Percentiles rank a stretch among this genome's conserved stretches.
Conservation (phyloP, 1,140 invertebrate genomes). For the Drosophila aff. region DNA sequence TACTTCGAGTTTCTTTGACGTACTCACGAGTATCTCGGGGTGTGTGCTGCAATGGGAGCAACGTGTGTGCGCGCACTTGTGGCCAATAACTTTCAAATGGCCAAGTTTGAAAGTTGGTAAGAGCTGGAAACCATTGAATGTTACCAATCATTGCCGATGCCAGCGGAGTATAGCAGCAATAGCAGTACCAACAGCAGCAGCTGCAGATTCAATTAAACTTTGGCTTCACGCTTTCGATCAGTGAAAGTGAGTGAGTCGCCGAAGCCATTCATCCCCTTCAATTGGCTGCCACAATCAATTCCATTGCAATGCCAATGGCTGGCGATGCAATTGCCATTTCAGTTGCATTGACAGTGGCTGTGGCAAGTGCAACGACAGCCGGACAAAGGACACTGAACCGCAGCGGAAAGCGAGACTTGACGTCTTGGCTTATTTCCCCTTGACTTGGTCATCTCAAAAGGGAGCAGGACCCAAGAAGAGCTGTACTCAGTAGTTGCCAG, state of each 20-base stretch:
- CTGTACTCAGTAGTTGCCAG: neutral
- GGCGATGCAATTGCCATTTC: conserved; percentile 26
- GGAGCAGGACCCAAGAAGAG: neutral
- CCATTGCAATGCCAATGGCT: conserved; percentile 42
- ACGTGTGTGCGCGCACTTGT: conserved; percentile 45
- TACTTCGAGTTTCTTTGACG: conserved; percentile 39
- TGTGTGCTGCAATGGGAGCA: conserved; percentile 24
- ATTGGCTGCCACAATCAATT: conserved; percentile 52
- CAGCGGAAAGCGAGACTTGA: conserved; percentile 20
- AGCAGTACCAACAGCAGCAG: conserved; percentile 33
- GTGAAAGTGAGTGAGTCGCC: conserved; percentile 64
- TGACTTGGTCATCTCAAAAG: neutral
- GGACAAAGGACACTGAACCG: conserved; percentile 64
- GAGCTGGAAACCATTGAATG: conserved; percentile 60
- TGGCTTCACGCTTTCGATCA: conserved; percentile 78
- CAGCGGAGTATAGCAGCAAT: conserved; percentile 10
- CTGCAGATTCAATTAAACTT: conserved; percentile 79
- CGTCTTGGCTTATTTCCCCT: conserved; percentile 28
- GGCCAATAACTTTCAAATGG: conserved; percentile 80
- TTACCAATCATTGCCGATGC: conserved; percentile 68
- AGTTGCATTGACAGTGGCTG: conserved; percentile 33
- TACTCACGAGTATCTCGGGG: neutral
- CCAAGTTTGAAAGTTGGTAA: conserved; percentile 75
- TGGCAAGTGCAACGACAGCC: conserved; percentile 64
- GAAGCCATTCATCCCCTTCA: conserved; percentile 29